Conservation (phyloP, 2,888 invertebrate genomes). For the Ametastegia equiseti region DNA sequence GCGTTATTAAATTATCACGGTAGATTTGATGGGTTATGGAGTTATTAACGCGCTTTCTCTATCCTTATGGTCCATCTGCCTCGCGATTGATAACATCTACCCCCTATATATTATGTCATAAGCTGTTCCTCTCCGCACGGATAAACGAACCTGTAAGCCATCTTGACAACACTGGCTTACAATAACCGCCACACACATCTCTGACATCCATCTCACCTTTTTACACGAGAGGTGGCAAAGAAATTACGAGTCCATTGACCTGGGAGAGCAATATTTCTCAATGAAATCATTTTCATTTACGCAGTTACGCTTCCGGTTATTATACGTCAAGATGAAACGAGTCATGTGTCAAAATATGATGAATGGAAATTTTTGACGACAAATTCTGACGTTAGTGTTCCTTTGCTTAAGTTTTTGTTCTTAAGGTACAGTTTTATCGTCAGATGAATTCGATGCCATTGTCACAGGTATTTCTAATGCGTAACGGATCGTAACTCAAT, state of each 20-base stretch:
- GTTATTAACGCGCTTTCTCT: conserved; percentile 43
- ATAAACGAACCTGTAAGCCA: conserved; percentile 15
- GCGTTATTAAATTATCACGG: conserved; percentile 61
- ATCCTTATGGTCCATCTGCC: conserved; percentile 29
- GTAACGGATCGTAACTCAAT: conserved; percentile 13
- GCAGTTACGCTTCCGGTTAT: background rate
- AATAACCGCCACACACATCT: background rate
- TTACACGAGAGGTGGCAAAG: background rate
- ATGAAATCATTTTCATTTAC: background rate
- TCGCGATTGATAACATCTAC: conserved; percentile 30
- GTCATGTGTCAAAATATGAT: background rate
- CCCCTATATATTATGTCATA: conserved; percentile 27
- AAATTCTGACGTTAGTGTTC: background rate
- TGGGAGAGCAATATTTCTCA: background rate
- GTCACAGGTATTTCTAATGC: background rate
- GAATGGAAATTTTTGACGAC: background rate
- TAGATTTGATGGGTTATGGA: conserved; percentile 51
- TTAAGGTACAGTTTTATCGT: background rate
- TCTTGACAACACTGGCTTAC: conserved; percentile 24
- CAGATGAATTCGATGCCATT: background rate
- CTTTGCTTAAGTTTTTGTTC: background rate
- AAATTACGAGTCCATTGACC: background rate
- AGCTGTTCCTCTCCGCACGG: conserved; percentile 3
- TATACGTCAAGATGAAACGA: background rate
- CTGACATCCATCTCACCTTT: background rate